Evolutionary conservation across 2,113 vertebrate species (phyloP).

Genomic region (Datnioides undecimradiatus): DNA sequence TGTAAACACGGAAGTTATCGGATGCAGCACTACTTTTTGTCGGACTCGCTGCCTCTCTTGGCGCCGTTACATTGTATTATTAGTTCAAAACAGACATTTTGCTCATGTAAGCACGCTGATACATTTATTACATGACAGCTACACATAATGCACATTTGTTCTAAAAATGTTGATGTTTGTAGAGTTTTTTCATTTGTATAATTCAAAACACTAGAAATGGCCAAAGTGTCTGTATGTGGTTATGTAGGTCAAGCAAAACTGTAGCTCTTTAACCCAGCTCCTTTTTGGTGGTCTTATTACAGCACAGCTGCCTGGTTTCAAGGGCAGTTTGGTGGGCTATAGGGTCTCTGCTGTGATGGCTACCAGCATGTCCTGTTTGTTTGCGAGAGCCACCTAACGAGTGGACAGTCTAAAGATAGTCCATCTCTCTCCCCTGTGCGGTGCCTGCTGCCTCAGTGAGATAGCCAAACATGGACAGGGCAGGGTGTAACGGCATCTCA

Average conservation of each 20-base stretch:
- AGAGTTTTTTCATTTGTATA: too few relatives aligned
- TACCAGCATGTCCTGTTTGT: constrained; percentile 44
- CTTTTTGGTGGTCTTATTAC: constrained; percentile 31
- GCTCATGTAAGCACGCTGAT: not conserved
- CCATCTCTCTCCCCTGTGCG: constrained; percentile 32
- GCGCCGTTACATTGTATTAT: constrained; percentile 7
- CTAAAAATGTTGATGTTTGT: accelerated
- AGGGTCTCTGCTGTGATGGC: constrained; percentile 13
- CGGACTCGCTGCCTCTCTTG: constrained; percentile 63
- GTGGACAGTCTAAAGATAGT: constrained; percentile 84
- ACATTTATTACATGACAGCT: not conserved
- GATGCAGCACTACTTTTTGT: constrained; percentile 81
- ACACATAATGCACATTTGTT: not conserved
- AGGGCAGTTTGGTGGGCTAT: constrained; percentile 39
- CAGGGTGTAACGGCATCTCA: constrained; percentile 59
- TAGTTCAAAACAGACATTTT: not conserved
- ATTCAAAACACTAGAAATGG: not conserved
- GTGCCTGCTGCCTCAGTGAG: constrained; percentile 55
- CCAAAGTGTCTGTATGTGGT: not conserved
- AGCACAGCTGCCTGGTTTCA: constrained; percentile 43
- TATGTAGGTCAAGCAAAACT: constrained; percentile 8
- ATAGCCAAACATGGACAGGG: constrained; percentile 85
- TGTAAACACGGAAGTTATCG: constrained; percentile 87
- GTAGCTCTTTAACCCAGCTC: not conserved
- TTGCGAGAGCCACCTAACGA: constrained; percentile 49